These are phyloP conservation scores for Lasius platythorax DNA, from an alignment of 2,888 invertebrate species.

Conservation along the genomic window DNA sequence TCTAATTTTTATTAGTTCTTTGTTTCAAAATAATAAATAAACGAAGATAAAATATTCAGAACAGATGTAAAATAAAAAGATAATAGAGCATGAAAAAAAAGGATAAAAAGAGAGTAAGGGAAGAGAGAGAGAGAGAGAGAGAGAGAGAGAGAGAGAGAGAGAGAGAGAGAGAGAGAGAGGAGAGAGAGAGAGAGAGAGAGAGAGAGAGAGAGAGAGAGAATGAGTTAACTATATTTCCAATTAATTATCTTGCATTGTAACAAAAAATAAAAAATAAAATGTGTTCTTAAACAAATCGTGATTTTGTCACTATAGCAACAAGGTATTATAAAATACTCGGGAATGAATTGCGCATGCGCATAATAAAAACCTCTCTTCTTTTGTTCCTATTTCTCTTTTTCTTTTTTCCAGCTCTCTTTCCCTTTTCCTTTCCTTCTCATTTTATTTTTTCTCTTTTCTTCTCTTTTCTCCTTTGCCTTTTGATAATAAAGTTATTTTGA, in stretches of 20 bases:
- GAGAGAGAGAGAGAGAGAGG: too few species aligned
- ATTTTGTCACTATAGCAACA: constrained; percentile 14
- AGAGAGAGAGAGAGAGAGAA: too few species aligned
- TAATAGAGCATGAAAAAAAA: too few species aligned
- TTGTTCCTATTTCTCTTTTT: too few species aligned
- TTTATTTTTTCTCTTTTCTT: too few species aligned
- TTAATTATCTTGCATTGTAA: neutral
- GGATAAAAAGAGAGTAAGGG: too few species aligned
- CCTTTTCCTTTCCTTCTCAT: neutral
- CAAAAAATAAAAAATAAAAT: constrained; percentile 15
- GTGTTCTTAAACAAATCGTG: neutral
- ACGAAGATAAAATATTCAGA: neutral
- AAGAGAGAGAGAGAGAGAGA: too few species aligned
- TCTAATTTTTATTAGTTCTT: neutral
- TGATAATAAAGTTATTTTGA: too few species aligned
- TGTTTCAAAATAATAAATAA: neutral
- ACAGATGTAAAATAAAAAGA: neutral
- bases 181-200: too few species aligned
- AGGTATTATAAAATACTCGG: constrained; percentile 19
- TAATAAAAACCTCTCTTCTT: constrained; percentile 1
- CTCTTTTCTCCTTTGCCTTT: too few species aligned
- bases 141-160: too few species aligned
- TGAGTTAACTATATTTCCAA: neutral
- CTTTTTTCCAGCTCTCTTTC: neutral
- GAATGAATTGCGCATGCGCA: constrained; percentile 4